phyloP scores from a whole-genome alignment of 1,140 invertebrate genomes.

The Coelopa frigida region DNA sequence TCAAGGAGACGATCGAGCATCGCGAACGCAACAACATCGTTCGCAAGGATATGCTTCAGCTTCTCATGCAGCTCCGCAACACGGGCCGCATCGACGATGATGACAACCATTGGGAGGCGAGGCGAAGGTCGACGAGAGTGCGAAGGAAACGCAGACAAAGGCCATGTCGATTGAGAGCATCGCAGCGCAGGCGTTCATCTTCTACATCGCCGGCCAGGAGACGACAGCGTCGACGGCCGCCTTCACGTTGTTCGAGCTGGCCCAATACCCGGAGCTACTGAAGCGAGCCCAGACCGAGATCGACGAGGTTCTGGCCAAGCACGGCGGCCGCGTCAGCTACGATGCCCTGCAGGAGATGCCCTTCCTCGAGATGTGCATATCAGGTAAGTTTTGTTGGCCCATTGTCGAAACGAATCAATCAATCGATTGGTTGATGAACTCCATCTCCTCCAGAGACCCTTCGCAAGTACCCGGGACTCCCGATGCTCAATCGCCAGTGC shows the following conservation, averaged over 20 bases:
- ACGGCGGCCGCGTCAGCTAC: slow-evolving; percentile 48
- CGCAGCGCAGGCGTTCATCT: slow-evolving; percentile 56
- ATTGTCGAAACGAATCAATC: not conserved
- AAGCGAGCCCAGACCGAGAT: slow-evolving; percentile 53
- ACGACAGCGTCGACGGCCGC: slow-evolving; percentile 58
- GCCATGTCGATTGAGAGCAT: slow-evolving; percentile 46
- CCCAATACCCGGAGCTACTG: slow-evolving; percentile 53
- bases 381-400: slow-evolving; percentile 10
- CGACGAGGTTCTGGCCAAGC: slow-evolving; percentile 39
- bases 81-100: slow-evolving; percentile 41
- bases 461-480: slow-evolving; percentile 53
- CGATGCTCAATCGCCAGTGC: slow-evolving; percentile 47
- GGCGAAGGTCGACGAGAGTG: slow-evolving; percentile 17
- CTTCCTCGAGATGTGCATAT: slow-evolving; percentile 51
- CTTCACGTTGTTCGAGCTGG: slow-evolving; percentile 53
- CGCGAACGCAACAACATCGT: slow-evolving; percentile 46
- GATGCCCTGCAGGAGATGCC: slow-evolving; percentile 50
- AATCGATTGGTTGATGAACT: not conserved
- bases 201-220: slow-evolving; percentile 65
- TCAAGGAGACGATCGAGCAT: slow-evolving; percentile 50
- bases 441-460: slow-evolving; percentile 47
- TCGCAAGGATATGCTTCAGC: slow-evolving; percentile 51
- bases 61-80: slow-evolving; percentile 49
- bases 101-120: slow-evolving; percentile 23
- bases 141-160: slow-evolving; percentile 23